Percentiles rank a stretch among this genome's conserved stretches.
Evolutionary conservation across 2,797 vertebrate genomes (phyloP).

Genomic region (Acipenser oxyrinchus): DNA sequence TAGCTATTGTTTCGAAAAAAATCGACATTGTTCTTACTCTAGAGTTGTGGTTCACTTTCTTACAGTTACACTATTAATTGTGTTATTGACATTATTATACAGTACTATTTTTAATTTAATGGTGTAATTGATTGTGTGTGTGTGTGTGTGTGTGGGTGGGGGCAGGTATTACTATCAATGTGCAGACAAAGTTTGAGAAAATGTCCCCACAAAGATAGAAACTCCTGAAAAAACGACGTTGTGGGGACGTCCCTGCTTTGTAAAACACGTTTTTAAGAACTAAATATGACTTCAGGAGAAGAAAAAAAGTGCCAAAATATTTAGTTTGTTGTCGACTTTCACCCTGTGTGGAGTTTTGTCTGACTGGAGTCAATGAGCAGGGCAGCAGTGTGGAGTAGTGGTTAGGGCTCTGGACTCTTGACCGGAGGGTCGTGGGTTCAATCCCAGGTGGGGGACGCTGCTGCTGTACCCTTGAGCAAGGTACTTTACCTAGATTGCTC

Average conservation of each 20-base stretch:
- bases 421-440: too few species aligned
- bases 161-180: too few species aligned
- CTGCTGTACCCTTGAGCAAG: too few species aligned
- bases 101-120: too few species aligned
- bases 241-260: not conserved
- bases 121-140: not conserved
- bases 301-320: slow-evolving; percentile 9
- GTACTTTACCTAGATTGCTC: too few species aligned
- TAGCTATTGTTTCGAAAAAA: not conserved
- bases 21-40: not conserved
- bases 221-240: not conserved
- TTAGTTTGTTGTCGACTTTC: slow-evolving; percentile 19
- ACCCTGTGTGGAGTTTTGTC: slow-evolving; percentile 16
- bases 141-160: not conserved
- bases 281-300: not conserved
- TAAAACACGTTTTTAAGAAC: not conserved
- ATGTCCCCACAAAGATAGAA: too few species aligned
- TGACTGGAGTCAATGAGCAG: too few species aligned
- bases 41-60: not conserved
- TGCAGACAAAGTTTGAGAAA: not conserved
- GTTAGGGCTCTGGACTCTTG: too few species aligned
- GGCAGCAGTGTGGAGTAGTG: too few species aligned
- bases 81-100: not conserved
- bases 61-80: not conserved
- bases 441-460: too few species aligned